Evolutionary conservation across 2,113 vertebrate genomes (phyloP).

Genomic region (Gavialis gangeticus): DNA sequence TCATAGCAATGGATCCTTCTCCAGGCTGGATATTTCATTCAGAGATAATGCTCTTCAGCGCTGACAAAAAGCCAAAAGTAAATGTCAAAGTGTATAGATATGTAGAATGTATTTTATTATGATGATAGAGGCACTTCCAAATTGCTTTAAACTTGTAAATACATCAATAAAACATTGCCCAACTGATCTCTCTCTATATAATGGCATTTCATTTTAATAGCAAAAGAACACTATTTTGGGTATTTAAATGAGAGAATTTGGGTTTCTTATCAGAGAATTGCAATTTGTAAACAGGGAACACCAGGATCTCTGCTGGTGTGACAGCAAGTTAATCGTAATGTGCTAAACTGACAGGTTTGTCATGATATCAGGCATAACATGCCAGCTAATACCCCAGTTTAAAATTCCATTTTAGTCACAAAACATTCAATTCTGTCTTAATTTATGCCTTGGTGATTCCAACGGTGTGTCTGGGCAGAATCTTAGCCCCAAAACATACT

Average conservation of each 20-base stretch:
- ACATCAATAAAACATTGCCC: no score
- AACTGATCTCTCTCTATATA: no score
- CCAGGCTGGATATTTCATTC: not conserved
- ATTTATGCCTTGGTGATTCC: not conserved
- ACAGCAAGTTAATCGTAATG: not conserved
- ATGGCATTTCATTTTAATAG: no score
- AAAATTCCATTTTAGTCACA: not conserved
- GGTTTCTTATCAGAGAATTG: not conserved
- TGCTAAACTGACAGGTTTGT: accelerated
- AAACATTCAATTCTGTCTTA: not conserved
- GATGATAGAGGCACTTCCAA: no score
- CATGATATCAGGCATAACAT: not conserved
- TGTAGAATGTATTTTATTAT: no score
- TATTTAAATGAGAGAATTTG: no score
- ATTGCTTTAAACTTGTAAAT: no score
- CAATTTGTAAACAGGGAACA: not conserved
- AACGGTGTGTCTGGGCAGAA: not conserved
- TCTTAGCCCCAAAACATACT: not conserved
- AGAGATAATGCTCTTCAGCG: no score
- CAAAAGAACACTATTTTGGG: no score
- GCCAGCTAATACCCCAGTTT: not conserved
- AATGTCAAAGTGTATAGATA: no score
- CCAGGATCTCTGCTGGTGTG: not conserved
- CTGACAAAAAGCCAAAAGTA: no score
- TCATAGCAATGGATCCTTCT: not conserved